Percentiles rank a stretch among this genome's conserved stretches.
Conservation (phyloP, 2,797 vertebrate genomes). For the Lemur catta region DNA sequence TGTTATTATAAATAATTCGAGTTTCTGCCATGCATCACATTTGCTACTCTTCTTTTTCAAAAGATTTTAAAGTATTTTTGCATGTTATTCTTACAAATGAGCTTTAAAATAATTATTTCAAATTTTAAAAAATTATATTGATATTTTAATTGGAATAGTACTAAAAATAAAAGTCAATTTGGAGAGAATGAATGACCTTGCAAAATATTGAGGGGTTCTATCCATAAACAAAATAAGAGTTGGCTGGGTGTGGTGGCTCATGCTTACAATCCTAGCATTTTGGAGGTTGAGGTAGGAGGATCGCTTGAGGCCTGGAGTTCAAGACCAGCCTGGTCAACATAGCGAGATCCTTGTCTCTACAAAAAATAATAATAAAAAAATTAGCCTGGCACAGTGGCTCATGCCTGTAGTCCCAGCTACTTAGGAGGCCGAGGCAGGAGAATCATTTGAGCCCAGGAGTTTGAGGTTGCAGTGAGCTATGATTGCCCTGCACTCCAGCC, state of each 20-base stretch:
- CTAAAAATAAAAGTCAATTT: background rate
- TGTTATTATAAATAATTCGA: background rate
- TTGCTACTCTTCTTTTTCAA: background rate
- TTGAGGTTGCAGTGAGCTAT: background rate
- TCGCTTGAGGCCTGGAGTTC: background rate
- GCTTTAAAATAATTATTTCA: background rate
- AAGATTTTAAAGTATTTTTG: background rate
- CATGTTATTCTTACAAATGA: conserved; percentile 10
- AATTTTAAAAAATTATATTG: background rate
- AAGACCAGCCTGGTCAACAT: background rate
- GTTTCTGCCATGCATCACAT: background rate
- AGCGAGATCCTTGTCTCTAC: background rate
- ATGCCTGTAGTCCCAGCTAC: background rate
- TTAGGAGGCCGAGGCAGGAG: background rate
- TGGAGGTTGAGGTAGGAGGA: background rate
- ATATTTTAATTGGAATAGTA: conserved; percentile 7
- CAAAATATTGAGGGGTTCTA: conserved; percentile 7
- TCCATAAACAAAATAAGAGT: background rate
- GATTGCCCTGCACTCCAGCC: background rate
- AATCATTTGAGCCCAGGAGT: background rate
- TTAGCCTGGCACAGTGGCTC: background rate
- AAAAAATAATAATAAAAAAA: background rate
- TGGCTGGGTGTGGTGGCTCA: background rate
- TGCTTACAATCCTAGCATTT: background rate
- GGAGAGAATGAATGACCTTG: background rate